Evolutionary conservation across 2,797 vertebrate genomes (phyloP).

Genomic region (Acestrorhynchus altus): DNA sequence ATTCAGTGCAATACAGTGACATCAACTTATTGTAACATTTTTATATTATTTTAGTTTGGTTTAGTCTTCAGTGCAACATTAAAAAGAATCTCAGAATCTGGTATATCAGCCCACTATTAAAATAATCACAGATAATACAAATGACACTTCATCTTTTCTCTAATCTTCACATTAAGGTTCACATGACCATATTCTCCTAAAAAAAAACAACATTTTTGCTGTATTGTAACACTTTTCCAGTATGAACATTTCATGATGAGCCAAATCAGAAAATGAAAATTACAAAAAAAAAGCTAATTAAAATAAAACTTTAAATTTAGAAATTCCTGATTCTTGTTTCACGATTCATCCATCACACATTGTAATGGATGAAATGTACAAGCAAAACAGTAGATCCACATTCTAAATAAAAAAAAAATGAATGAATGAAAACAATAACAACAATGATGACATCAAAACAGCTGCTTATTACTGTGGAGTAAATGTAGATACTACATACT

Average conservation of each 20-base stretch:
- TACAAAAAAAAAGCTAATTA: too few species aligned
- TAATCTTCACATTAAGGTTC: background rate
- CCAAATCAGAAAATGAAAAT: too few species aligned
- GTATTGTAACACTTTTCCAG: background rate
- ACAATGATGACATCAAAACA: too few species aligned
- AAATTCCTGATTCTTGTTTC: background rate
- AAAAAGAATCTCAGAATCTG: background rate
- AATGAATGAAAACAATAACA: too few species aligned
- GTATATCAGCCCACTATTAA: background rate
- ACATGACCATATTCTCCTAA: background rate
- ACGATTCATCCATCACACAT: background rate
- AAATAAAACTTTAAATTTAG: too few species aligned
- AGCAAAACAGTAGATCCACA: too few species aligned
- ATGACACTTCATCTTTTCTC: background rate
- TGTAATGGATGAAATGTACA: too few species aligned
- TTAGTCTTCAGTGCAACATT: conserved; percentile 1
- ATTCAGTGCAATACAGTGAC: conserved; percentile 11
- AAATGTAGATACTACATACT: too few species aligned
- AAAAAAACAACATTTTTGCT: background rate
- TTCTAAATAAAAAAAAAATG: too few species aligned
- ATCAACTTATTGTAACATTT: background rate
- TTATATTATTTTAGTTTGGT: background rate
- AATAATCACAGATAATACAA: background rate
- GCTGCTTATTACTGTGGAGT: too few species aligned
- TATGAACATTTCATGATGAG: background rate